A percentile compares a stretch with the other conserved stretches of the same genome.
phyloP scores from a whole-genome alignment of 2,888 invertebrate genomes.

The Pollenia griseotomentosa region DNA sequence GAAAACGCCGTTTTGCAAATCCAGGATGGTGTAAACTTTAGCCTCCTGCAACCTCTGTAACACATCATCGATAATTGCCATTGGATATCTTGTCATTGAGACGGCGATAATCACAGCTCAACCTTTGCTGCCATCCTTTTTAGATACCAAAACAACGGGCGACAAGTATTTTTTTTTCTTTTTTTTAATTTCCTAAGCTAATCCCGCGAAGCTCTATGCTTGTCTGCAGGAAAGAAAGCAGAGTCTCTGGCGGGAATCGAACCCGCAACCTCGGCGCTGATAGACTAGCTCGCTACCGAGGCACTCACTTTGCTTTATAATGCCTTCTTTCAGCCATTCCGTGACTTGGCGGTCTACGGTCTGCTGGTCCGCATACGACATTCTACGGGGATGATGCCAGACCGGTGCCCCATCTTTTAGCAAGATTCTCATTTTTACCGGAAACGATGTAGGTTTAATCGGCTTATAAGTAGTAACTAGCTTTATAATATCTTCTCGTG shows the following conservation, averaged over 20 bases:
- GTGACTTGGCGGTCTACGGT: slow-evolving; percentile 40
- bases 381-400: slow-evolving; percentile 74
- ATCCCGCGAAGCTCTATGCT: no score
- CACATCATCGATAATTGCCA: background rate
- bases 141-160: slow-evolving; percentile 36
- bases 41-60: slow-evolving; percentile 3
- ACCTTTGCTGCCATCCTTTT: slow-evolving; percentile 29
- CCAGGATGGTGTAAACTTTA: background rate
- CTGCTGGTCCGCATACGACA: slow-evolving; percentile 74
- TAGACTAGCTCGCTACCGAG: no score
- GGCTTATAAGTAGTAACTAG: slow-evolving; percentile 77
- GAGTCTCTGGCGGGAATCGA: no score
- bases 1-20: slow-evolving; percentile 7
- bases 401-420: slow-evolving; percentile 76
- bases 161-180: no score
- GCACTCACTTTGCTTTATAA: slow-evolving; percentile 18
- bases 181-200: no score
- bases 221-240: no score
- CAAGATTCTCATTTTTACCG: slow-evolving; percentile 20
- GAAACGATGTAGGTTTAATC: slow-evolving; percentile 2
- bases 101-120: background rate
- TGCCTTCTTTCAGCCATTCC: slow-evolving; percentile 43
- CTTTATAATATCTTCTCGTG: background rate
- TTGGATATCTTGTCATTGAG: slow-evolving; percentile 5
- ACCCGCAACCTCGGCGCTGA: no score